Evolutionary conservation across 1,140 invertebrate genomes (phyloP), one percentile per base, ranked within the genome.

Genomic region (Temnothorax nylanderi): DNA sequence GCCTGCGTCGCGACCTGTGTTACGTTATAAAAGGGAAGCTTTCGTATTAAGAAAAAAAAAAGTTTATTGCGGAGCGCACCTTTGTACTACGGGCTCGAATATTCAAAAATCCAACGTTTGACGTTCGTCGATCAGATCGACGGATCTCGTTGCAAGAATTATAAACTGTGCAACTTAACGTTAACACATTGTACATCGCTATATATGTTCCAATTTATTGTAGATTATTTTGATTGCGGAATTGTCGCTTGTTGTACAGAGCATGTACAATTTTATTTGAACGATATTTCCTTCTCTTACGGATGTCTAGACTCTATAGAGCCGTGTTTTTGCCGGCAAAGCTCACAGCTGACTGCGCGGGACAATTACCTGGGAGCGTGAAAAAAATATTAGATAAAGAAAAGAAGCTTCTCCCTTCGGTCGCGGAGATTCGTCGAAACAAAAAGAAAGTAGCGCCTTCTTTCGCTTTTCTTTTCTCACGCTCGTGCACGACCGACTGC

Each of bases 401-500:
- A 41, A 56, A 37, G 54, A 13, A 21, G 32, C 10, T 47, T 86
- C 56, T 86, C 86, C 37, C 51, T 75, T 56, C 54, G 54, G 10
- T 32, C 26, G 18, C 26, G 18, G 47, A 3, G 49, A 69, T 71
- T 74, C 58, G n/a, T 56, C 54, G 67, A 26, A 65, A 51, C 67
- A 82, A 58, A 86, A 91, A 87, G 86, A 89, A 87, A 89, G 84
- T 87, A 80, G 64, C 62, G 32, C 18, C 78, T 87, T 88, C 76
- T 82, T 78, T 87, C 71, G 78, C 91, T 91, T 92, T 90, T 91
- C 86, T 87, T 92, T 90, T 92, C 88, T 86, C 91, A 87, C 78
- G 87, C 69, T 84, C 81, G n/a, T 44, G 60, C 56, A 77, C 87
- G 90, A 85, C 90, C 85, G 78, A 85, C 75, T 91, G 90, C 90